These are phyloP conservation scores for Origma solitaria DNA, from an alignment of 2,113 vertebrate genomes.

Conservation along the genomic window DNA sequence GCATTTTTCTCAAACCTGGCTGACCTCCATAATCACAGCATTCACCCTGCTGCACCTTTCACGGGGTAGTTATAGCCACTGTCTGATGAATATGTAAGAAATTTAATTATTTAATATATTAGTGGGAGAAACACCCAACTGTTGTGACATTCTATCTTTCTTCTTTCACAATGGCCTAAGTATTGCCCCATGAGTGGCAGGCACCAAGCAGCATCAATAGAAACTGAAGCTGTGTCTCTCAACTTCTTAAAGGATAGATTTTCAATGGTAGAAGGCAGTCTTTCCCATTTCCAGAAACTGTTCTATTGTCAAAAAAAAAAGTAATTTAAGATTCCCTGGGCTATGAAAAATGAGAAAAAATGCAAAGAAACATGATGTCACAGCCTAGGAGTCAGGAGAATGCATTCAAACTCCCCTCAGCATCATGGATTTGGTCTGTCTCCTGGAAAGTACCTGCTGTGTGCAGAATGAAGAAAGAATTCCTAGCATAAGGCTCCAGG, in stretches of 20 bases:
- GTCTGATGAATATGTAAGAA: background rate
- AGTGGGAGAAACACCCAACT: background rate
- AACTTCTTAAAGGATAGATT: background rate
- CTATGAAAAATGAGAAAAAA: background rate
- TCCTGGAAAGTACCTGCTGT: background rate
- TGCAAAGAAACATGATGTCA: background rate
- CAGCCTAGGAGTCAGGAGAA: background rate
- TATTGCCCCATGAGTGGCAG: background rate
- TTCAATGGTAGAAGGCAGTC: background rate
- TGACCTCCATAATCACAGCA: background rate
- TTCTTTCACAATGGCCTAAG: background rate
- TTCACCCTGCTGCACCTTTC: background rate
- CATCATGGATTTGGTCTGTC: background rate
- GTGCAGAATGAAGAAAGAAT: background rate
- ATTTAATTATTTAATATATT: background rate
- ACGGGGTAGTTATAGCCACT: background rate
- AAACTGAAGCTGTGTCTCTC: background rate
- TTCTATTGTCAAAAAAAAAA: background rate
- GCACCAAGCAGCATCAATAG: accelerated
- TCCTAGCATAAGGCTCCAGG: background rate
- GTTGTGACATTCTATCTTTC: background rate
- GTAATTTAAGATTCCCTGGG: background rate
- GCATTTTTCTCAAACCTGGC: background rate
- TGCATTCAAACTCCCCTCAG: background rate
- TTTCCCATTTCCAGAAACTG: background rate